Percentiles rank a stretch among this genome's conserved stretches.
These are phyloP conservation scores for Thalpophila matura DNA, from an alignment of 2,888 invertebrate species.

Conservation along the genomic window DNA sequence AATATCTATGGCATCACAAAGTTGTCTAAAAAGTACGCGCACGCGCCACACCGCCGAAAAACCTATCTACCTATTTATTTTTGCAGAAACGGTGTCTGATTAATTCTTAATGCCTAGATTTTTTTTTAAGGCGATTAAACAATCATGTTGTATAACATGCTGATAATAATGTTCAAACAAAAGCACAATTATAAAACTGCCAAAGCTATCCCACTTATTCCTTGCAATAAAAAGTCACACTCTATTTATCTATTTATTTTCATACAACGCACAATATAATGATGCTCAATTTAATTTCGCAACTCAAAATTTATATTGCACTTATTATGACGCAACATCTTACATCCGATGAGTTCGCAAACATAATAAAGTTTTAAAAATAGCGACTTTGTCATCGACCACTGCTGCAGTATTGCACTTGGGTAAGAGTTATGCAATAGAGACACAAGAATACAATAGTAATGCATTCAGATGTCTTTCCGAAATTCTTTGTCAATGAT, in stretches of 20 bases:
- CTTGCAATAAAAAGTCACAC: slow-evolving; percentile 5
- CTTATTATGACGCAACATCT: slow-evolving; percentile 30
- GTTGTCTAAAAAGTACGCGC: too few species aligned
- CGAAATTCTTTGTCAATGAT: slow-evolving; percentile 45
- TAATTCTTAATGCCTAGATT: too few species aligned
- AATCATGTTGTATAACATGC: too few species aligned
- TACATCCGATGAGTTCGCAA: slow-evolving; percentile 24
- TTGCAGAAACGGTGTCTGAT: too few species aligned
- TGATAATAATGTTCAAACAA: not conserved
- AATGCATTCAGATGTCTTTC: slow-evolving; percentile 33
- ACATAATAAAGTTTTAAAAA: slow-evolving; percentile 26
- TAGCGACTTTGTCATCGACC: slow-evolving; percentile 17
- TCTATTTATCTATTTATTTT: slow-evolving; percentile 1
- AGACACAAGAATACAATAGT: slow-evolving; percentile 21
- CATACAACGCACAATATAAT: slow-evolving; percentile 10
- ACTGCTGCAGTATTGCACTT: slow-evolving; percentile 31
- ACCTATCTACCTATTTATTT: too few species aligned
- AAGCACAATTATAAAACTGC: not conserved
- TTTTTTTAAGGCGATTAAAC: too few species aligned
- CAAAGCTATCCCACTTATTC: not conserved
- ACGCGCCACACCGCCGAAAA: too few species aligned
- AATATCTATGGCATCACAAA: too few species aligned
- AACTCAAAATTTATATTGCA: slow-evolving; percentile 19
- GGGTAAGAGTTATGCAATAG: slow-evolving; percentile 46
- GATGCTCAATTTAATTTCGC: slow-evolving; percentile 23